Conservation (phyloP, 2,888 invertebrate species). For the Hypomecis atomaria region DNA sequence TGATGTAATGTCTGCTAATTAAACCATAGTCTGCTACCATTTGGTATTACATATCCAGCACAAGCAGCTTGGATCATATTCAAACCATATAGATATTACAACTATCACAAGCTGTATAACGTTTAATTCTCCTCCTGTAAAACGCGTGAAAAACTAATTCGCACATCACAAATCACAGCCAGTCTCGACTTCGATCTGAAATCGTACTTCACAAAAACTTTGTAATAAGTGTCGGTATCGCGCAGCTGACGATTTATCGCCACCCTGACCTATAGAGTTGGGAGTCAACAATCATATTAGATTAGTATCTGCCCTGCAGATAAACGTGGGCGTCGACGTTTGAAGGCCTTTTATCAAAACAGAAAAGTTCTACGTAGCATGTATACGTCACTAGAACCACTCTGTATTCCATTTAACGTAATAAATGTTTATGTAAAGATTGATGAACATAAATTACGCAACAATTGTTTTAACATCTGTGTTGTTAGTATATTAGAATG, state of each 20-base stretch:
- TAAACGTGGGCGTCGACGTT: conserved; percentile 50
- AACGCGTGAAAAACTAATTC: not conserved
- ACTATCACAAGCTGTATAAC: not conserved
- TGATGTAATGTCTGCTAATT: not conserved
- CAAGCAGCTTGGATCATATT: not conserved
- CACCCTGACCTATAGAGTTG: conserved; percentile 64
- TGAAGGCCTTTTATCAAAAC: conserved; percentile 54
- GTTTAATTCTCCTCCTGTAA: not conserved
- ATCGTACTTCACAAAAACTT: conserved; percentile 12
- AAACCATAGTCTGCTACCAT: too few relatives aligned
- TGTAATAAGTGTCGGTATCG: conserved; percentile 21
- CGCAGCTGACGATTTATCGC: conserved; percentile 64
- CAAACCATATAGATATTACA: too few relatives aligned
- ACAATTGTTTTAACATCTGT: conserved; percentile 49
- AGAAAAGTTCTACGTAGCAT: conserved; percentile 45
- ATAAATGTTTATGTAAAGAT: conserved; percentile 52
- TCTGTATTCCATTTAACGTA: conserved; percentile 50
- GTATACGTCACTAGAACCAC: conserved; percentile 47
- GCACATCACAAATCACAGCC: conserved; percentile 1
- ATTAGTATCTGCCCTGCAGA: conserved; percentile 48
- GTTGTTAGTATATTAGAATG: conserved; percentile 35
- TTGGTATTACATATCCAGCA: too few relatives aligned
- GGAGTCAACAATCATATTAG: conserved; percentile 58
- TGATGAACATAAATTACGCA: conserved; percentile 55
- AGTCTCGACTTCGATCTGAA: not conserved